Evolutionary conservation across 2,888 invertebrate genomes (phyloP).

Genomic region (Polyommatus icarus): DNA sequence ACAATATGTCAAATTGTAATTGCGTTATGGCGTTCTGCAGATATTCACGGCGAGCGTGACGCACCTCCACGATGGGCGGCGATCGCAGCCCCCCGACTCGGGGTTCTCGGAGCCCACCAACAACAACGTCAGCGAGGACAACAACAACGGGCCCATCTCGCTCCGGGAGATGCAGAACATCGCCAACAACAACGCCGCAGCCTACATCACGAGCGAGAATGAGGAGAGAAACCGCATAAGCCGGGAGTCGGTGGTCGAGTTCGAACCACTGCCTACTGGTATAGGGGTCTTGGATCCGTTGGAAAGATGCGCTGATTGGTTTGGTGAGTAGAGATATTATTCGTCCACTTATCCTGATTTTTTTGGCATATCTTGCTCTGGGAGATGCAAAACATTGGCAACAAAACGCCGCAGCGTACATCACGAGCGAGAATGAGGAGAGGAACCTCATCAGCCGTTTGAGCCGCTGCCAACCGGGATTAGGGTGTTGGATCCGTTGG

Average conservation of each 20-base stretch:
- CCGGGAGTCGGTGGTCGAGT: conserved; percentile 70
- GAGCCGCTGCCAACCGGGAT: conserved; percentile 67
- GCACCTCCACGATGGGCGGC: conserved; percentile 68
- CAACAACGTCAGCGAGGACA: conserved; percentile 76
- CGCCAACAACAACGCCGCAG: conserved; percentile 78
- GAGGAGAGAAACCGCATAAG: conserved; percentile 70
- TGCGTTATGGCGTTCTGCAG: conserved; percentile 46
- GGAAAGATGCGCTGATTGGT: conserved; percentile 72
- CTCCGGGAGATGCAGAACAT: conserved; percentile 80
- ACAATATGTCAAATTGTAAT: no score
- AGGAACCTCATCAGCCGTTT: conserved; percentile 67
- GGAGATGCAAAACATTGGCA: conserved; percentile 78
- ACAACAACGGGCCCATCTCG: conserved; percentile 80
- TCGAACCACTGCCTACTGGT: conserved; percentile 65
- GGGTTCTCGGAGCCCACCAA: conserved; percentile 71
- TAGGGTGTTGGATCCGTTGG: conserved; percentile 64
- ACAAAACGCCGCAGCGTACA: conserved; percentile 68
- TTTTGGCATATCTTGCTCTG: conserved; percentile 62
- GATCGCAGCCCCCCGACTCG: conserved; percentile 66
- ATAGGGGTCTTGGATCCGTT: conserved; percentile 65
- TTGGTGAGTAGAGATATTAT: conserved; percentile 54
- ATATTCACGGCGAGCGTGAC: conserved; percentile 68
- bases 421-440: conserved; percentile 73
- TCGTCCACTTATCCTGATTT: neutral
- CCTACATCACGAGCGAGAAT: conserved; percentile 76